Base-by-base conservation (phyloP, 2,797 vertebrate species). In the Iguana delicatissima region DNA sequence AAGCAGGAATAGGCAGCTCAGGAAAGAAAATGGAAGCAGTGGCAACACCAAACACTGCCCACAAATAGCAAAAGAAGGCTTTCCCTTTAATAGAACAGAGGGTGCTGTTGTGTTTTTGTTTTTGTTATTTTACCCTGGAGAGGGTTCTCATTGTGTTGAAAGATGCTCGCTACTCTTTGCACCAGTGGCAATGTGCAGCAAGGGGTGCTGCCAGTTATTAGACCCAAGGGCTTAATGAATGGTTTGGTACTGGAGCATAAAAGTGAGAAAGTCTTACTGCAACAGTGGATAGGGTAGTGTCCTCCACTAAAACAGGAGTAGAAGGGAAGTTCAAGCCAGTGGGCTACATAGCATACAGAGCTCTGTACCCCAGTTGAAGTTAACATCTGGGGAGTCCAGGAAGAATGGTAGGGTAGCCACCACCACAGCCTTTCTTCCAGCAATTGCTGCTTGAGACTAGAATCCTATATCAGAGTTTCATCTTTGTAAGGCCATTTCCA, bases 241-340 rank as follows among this genome's bases (percentile, higher is more conserved):
- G 26, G 2, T 0, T 87, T 52, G 3, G 32, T 12, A 1, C 0
- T 1, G 29, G 64, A 38, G 46, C 93, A 5, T 4, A 83, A 92
- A 80, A 88, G 80, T 29, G 35, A 88, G 80, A 77, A 85, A 91
- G 12, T 76, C 9, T 83, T 64, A 88, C 42, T 46, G 42, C 42
- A 46, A 46, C 4, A 46, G 42, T 46, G 42, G 42, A 46, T 46
- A 46, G 42, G 4, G 42, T 46, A 46, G 42, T 46, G 42, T 46
- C 42, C 42, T 46, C 42, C 42, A 46, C 42, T 4, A 2, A 46
- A 46, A 46, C 42, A 46, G 42, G 42, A 46, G 42, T 46, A 4
- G 42, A 46, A 46, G 42, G 42, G 42, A 46, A 46, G 42, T 46
- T 46, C 42, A 46, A 4, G 42, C 42, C 4, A 46, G 42, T 46